Conservation (phyloP, 2,888 invertebrate species). For the Epinotia demarniana region DNA sequence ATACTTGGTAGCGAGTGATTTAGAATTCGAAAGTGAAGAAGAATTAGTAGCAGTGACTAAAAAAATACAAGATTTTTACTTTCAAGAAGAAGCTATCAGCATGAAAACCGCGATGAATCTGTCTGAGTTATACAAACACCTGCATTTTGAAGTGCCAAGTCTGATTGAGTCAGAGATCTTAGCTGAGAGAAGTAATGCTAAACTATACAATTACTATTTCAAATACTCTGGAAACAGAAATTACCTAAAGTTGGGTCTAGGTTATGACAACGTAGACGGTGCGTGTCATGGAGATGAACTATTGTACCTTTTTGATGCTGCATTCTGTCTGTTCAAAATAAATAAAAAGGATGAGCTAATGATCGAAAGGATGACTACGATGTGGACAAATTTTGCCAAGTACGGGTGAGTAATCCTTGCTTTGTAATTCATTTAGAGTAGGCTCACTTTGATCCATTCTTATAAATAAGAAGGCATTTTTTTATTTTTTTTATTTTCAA, state of each 20-base stretch:
- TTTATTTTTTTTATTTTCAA: too few species aligned
- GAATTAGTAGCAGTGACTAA: conserved; percentile 47
- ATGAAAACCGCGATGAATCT: conserved; percentile 48
- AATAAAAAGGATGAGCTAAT: conserved; percentile 49
- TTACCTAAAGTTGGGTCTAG: conserved; percentile 62
- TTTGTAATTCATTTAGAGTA: too few species aligned
- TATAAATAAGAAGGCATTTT: too few species aligned
- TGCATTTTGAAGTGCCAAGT: conserved; percentile 57
- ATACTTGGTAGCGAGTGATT: conserved; percentile 26
- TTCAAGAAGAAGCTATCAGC: conserved; percentile 49
- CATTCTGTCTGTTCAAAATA: conserved; percentile 32
- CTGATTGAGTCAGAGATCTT: conserved; percentile 50
- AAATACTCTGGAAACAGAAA: conserved; percentile 72
- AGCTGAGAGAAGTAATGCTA: conserved; percentile 40
- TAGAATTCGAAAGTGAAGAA: conserved; percentile 47
- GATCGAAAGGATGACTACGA: conserved; percentile 53
- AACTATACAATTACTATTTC: conserved; percentile 72
- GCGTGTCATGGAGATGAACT: conserved; percentile 46
- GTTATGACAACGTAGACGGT: conserved; percentile 48
- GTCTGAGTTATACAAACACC: conserved; percentile 48
- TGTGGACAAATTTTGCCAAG: conserved; percentile 61
- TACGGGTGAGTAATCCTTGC: conserved; percentile 51
- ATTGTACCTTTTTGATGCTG: conserved; percentile 42
- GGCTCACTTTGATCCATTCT: too few species aligned
- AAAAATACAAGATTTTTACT: conserved; percentile 51